Percentiles rank a stretch among this genome's conserved stretches.
Evolutionary conservation across 2,113 vertebrate genomes (phyloP).

Genomic region (Lagopus muta): DNA sequence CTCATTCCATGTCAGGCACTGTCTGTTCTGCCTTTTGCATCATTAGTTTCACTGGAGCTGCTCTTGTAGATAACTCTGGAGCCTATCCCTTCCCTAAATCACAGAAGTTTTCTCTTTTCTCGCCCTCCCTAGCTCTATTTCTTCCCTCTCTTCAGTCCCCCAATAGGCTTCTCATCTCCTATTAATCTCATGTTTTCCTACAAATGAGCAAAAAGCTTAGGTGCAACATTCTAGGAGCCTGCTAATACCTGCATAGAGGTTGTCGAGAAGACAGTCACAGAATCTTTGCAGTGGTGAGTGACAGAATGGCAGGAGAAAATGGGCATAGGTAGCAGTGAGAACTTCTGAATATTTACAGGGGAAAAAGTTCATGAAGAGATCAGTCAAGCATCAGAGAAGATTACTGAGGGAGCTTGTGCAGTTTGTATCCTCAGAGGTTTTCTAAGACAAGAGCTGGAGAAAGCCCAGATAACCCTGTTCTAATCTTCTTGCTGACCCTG

Average conservation of each 20-base stretch:
- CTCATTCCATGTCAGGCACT: neutral
- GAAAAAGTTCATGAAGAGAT: neutral
- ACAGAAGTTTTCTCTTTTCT: neutral
- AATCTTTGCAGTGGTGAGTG: neutral
- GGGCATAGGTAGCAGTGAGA: neutral
- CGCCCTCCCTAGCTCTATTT: neutral
- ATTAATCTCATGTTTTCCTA: fast-evolving
- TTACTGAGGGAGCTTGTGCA: neutral
- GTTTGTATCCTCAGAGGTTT: neutral
- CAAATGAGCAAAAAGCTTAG: neutral
- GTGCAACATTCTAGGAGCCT: neutral
- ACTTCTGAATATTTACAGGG: neutral
- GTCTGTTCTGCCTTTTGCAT: neutral
- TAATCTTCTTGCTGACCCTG: neutral
- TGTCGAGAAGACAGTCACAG: neutral
- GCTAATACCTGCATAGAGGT: neutral
- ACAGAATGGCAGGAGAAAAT: neutral
- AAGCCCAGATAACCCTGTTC: neutral
- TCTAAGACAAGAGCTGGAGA: neutral
- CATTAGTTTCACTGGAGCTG: neutral
- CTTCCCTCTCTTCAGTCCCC: neutral
- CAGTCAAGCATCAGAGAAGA: neutral
- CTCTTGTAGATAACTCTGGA: neutral
- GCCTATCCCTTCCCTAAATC: neutral
- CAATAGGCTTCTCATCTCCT: neutral